A percentile compares a stretch with the other conserved stretches of the same genome.
Conservation (phyloP, 1,140 invertebrate genomes). For the Macrostomum lignano region DNA sequence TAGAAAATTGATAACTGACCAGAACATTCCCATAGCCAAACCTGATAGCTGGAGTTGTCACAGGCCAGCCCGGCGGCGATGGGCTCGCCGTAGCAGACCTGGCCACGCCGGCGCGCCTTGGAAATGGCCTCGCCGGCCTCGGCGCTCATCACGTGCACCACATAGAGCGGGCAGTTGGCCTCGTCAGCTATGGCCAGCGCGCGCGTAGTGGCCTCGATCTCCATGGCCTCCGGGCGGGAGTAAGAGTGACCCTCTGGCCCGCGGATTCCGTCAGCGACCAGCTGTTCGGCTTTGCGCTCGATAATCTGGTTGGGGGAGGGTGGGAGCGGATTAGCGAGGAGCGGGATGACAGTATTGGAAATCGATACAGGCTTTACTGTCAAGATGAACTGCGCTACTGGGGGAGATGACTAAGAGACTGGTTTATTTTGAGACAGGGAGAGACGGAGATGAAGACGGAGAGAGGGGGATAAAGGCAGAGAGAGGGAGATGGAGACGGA, state of each 20-base stretch:
- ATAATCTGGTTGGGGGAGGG: too few species aligned
- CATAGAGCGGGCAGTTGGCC: constrained; percentile 60
- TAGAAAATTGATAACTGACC: too few species aligned
- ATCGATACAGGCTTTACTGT: too few species aligned
- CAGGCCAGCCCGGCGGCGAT: constrained; percentile 47
- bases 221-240: constrained; percentile 63
- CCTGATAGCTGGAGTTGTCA: constrained; percentile 23
- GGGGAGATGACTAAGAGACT: too few species aligned
- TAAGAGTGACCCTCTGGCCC: constrained; percentile 83
- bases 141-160: constrained; percentile 86
- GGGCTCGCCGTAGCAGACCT: constrained; percentile 59
- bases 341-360: too few species aligned
- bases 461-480: too few species aligned
- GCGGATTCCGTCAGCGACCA: constrained; percentile 52
- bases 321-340: too few species aligned
- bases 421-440: too few species aligned
- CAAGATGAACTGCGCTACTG: too few species aligned
- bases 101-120: constrained; percentile 37
- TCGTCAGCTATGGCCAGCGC: constrained; percentile 71
- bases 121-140: constrained; percentile 49
- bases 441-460: too few species aligned
- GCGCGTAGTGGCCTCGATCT: constrained; percentile 59
- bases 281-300: constrained; percentile 48
- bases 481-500: too few species aligned
- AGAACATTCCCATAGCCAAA: too few species aligned